Conservation (phyloP, 2,797 vertebrate genomes). For the Dendrocincla tyrannina region DNA sequence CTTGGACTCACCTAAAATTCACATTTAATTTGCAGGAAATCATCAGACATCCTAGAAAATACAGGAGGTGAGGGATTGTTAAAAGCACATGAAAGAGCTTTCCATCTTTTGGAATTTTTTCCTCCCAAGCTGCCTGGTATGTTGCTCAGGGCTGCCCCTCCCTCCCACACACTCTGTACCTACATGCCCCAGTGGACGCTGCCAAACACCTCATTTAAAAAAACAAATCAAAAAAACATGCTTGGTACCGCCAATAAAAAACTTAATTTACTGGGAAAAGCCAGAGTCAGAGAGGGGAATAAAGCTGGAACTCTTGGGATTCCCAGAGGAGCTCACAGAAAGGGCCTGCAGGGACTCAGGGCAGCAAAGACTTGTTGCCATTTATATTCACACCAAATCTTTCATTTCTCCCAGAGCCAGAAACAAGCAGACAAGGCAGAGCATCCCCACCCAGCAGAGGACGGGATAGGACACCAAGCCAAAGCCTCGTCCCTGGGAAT, state of each 20-base stretch:
- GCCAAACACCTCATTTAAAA: conserved; percentile 36
- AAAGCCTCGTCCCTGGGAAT: background rate
- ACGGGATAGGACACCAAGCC: background rate
- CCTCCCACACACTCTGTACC: conserved; percentile 14
- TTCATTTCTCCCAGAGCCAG: background rate
- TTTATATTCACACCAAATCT: background rate
- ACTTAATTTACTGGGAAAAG: background rate
- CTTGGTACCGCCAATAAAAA: background rate
- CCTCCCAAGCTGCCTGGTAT: background rate
- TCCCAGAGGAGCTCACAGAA: background rate
- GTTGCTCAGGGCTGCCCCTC: conserved; percentile 42
- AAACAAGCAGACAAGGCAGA: background rate
- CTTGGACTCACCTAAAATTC: background rate
- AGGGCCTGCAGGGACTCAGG: background rate
- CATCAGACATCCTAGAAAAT: background rate
- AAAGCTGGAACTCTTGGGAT: background rate
- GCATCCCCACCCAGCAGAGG: background rate
- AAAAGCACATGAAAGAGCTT: background rate
- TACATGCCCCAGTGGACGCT: background rate
- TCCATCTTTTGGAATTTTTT: background rate
- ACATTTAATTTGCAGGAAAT: background rate
- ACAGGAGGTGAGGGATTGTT: background rate
- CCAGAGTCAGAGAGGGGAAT: background rate
- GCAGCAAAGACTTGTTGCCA: background rate
- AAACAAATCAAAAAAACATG: background rate